Evolutionary conservation across 1,140 invertebrate genomes (phyloP), one percentile per base, ranked within the genome.

Genomic region (Eciton burchellii): DNA sequence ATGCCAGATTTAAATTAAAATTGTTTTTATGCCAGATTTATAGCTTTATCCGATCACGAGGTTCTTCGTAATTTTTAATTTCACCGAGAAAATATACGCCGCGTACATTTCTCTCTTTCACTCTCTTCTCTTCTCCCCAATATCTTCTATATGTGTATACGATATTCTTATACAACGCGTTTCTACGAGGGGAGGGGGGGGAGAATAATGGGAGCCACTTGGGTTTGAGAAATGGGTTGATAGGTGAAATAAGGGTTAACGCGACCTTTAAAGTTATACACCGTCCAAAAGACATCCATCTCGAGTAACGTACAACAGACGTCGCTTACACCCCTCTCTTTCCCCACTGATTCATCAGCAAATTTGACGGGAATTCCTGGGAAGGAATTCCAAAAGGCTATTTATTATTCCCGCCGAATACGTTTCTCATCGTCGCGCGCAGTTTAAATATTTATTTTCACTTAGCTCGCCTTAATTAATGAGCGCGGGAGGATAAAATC

Each of bases 361-460:
- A 43, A 62, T 74, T 74, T 49, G 57, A 35, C n/a, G 29, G 35
- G n/a, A n/a, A n/a, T n/a, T n/a, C n/a, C n/a, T n/a, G n/a, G n/a
- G 49, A 19, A 43, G 9, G 49, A 79, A 79, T 68, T 79, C 0
- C 24, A 68, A 79, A 35, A 56, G 43, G 29, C 47, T 68, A 79
- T 68, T 79, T 79, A 68, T 68, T 79, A 79, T 79, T 79, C 49
- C 16, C n/a, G 43, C 21, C 19, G 63, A 45, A 57, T 79, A 79
- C 47, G 35, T 1, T 79, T 68, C 29, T 79, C 56, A 79, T 68
- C 74, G 9, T 68, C 49, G 62, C 49, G 74, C 19, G 16, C 6
- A 68, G 47, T 45, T 68, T 68, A 77, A 77, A 66, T 79, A 74
- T 79, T 68, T 68, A 16, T 79, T 79, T 79, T 79, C 16, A 79